Conservation (phyloP, 2,888 invertebrate genomes). For the Mesodorylaimus sp. region DNA sequence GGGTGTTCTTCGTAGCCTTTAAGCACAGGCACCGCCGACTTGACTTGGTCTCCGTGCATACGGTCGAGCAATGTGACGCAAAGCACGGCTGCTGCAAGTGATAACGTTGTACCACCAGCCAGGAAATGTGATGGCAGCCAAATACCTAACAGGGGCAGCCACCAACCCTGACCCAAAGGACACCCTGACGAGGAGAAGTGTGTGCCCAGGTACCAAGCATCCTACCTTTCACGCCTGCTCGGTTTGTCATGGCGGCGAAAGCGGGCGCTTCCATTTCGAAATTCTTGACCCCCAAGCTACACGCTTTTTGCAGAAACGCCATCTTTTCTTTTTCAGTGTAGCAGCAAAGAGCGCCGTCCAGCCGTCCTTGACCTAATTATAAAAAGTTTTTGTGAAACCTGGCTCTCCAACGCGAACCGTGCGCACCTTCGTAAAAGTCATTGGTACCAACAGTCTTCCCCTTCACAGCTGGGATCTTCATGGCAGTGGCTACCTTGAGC, state of each 20-base stretch:
- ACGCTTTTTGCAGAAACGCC: slow-evolving; percentile 51
- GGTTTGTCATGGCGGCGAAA: slow-evolving; percentile 77
- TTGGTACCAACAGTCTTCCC: slow-evolving; percentile 91
- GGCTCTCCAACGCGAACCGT: neutral
- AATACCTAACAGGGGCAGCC: too few relatives aligned
- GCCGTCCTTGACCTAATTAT: slow-evolving; percentile 63
- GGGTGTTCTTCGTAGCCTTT: slow-evolving; percentile 78
- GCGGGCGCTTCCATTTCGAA: slow-evolving; percentile 92
- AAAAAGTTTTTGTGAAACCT: neutral
- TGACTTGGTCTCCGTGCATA: slow-evolving; percentile 73
- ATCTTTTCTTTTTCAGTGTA: slow-evolving; percentile 74
- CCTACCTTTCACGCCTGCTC: slow-evolving; percentile 65
- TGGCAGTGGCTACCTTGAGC: slow-evolving; percentile 41
- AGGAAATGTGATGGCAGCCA: too few relatives aligned
- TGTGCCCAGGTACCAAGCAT: too few relatives aligned
- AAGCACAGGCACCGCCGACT: slow-evolving; percentile 62
- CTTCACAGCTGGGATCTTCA: slow-evolving; percentile 46
- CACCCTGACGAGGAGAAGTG: too few relatives aligned
- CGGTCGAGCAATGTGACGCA: slow-evolving; percentile 76
- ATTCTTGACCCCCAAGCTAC: slow-evolving; percentile 57
- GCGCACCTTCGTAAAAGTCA: slow-evolving; percentile 79
- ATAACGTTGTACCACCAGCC: too few relatives aligned
- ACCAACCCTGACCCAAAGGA: too few relatives aligned
- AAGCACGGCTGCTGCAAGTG: slow-evolving; percentile 50
- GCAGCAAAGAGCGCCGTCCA: slow-evolving; percentile 91